These are phyloP conservation scores for Pristionchus arcanus DNA, from an alignment of 2,888 invertebrate genomes.

Conservation along the genomic window DNA sequence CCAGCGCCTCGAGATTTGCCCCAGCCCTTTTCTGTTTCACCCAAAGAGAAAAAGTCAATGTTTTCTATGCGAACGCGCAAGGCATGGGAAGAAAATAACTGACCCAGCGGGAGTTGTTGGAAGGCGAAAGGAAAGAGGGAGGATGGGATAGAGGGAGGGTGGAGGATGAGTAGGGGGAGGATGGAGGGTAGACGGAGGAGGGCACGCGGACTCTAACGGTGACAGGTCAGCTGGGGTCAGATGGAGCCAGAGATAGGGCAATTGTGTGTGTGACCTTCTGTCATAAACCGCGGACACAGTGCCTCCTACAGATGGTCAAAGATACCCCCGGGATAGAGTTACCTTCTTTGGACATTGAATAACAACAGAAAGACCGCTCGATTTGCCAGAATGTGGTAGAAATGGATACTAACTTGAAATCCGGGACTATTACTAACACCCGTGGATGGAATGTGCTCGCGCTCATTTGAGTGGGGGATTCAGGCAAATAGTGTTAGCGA, in stretches of 20 bases:
- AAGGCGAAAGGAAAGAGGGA: constrained; percentile 21
- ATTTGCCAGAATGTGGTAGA: not conserved
- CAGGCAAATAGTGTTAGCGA: not conserved
- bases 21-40: not conserved
- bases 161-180: not conserved
- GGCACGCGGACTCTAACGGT: not conserved
- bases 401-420: not conserved
- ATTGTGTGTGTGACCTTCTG: constrained; percentile 8
- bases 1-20: not conserved
- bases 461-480: not conserved
- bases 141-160: not conserved
- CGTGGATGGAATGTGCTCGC: not conserved
- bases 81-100: not conserved
- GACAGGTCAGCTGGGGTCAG: constrained; percentile 53
- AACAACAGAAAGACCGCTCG: not conserved
- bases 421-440: not conserved
- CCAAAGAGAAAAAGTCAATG: not conserved
- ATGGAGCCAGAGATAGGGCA: constrained; percentile 11
- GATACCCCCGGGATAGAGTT: too few relatives aligned
- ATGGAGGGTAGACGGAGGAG: not conserved
- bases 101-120: not conserved
- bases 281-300: not conserved
- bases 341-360: too few relatives aligned
- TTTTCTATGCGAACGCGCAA: too few relatives aligned
- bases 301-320: not conserved